Evolutionary conservation across 2,113 vertebrate genomes (phyloP).

Genomic region (Sus scrofa): DNA sequence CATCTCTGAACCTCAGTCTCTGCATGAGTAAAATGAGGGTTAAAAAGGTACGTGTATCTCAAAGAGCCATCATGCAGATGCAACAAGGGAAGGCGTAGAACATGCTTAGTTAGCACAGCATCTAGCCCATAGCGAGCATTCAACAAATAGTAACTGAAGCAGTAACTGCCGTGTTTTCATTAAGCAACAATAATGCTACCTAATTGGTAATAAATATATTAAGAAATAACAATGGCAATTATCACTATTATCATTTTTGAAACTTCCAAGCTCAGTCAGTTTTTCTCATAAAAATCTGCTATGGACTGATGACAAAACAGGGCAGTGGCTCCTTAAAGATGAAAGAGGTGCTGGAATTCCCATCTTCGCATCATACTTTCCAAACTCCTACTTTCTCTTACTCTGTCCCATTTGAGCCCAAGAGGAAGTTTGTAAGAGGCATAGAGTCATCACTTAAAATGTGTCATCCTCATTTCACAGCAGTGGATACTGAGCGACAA

Average conservation of each 20-base stretch:
- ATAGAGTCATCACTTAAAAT: background rate
- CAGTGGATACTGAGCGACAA: background rate
- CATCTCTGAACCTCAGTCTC: slow-evolving; percentile 31
- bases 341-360: background rate
- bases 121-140: background rate
- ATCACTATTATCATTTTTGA: slow-evolving; percentile 6
- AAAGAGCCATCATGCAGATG: background rate
- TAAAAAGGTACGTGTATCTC: background rate
- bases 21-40: background rate
- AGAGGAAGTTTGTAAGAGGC: background rate
- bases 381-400: background rate
- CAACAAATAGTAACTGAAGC: slow-evolving; percentile 18
- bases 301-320: background rate
- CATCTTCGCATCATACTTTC: background rate
- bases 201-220: slow-evolving; percentile 48
- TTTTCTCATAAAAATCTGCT: background rate
- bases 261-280: slow-evolving; percentile 1
- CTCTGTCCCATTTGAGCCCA: background rate
- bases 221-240: slow-evolving; percentile 56
- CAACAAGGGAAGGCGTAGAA: background rate
- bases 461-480: background rate
- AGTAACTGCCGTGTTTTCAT: slow-evolving; percentile 37
- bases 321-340: background rate
- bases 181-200: slow-evolving; percentile 63
- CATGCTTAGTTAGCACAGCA: background rate